Evolutionary conservation across 2,113 vertebrate genomes (phyloP).

Genomic region (Vidua chalybeata): DNA sequence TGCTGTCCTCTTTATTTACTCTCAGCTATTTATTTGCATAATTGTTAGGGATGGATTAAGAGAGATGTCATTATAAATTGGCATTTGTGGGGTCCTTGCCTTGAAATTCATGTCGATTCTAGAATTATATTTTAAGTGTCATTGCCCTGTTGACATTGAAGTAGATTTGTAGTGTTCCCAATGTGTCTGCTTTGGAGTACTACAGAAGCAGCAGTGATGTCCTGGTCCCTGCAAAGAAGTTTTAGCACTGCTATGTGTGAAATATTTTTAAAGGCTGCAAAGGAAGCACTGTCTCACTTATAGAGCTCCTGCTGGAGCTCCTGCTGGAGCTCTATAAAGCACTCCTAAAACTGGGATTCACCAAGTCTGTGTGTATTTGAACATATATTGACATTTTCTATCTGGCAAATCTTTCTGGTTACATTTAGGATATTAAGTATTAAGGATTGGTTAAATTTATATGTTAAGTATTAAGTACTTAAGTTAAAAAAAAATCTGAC

Average conservation of each 20-base stretch:
- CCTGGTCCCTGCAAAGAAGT: neutral
- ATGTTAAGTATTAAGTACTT: neutral
- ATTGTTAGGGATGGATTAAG: neutral
- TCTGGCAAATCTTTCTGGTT: neutral
- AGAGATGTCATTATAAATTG: neutral
- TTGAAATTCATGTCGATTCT: neutral
- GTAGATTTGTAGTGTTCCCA: neutral
- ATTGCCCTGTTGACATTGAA: neutral
- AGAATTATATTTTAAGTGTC: neutral
- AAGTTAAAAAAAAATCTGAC: neutral
- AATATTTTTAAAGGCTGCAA: neutral
- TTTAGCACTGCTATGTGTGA: neutral
- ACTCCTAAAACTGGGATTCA: neutral
- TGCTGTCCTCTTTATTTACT: neutral
- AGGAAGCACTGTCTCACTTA: neutral
- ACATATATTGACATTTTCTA: neutral
- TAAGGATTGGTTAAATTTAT: neutral
- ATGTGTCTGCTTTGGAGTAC: neutral
- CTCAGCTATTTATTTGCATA: neutral
- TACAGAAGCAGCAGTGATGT: neutral
- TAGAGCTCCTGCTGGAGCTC: neutral
- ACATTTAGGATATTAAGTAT: neutral
- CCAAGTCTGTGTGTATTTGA: neutral
- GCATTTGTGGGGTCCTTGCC: neutral
- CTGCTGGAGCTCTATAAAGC: neutral